Conservation (phyloP, 2,797 vertebrate genomes). For the Poeciliopsis gracilis region DNA sequence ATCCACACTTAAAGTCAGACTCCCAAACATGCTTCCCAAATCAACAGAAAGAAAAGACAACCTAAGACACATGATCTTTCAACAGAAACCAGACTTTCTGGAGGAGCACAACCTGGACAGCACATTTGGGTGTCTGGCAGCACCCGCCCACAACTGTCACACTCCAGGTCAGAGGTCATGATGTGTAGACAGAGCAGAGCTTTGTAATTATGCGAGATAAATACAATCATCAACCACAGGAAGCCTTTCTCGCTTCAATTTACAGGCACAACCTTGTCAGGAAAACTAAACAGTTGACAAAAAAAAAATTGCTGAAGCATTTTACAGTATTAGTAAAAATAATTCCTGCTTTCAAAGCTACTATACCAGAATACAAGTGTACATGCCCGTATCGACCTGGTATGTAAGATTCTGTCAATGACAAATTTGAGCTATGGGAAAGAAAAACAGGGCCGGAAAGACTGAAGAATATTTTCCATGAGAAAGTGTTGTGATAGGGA, state of each 20-base stretch:
- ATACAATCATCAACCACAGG: slow-evolving; percentile 77
- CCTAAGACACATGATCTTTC: slow-evolving; percentile 19
- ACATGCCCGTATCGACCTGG: not conserved
- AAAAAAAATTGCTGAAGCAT: slow-evolving; percentile 23
- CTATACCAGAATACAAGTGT: not conserved
- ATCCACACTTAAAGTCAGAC: not conserved
- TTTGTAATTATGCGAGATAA: slow-evolving; percentile 80
- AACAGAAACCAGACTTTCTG: slow-evolving; percentile 52
- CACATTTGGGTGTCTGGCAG: slow-evolving; percentile 65
- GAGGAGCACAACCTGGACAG: slow-evolving; percentile 48
- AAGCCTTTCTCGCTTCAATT: slow-evolving; percentile 71
- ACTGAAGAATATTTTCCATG: slow-evolving; percentile 29
- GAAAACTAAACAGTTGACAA: slow-evolving; percentile 32
- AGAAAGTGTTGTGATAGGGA: slow-evolving; percentile 64
- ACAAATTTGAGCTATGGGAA: not conserved
- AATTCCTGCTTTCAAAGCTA: not conserved
- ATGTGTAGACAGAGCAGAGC: slow-evolving; percentile 72
- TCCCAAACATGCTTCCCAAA: slow-evolving; percentile 18
- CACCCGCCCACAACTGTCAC: slow-evolving; percentile 66
- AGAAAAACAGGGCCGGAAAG: slow-evolving; percentile 7
- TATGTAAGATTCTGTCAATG: not conserved
- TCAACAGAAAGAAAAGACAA: slow-evolving; percentile 15
- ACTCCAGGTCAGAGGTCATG: slow-evolving; percentile 67
- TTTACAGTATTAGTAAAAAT: slow-evolving; percentile 1
- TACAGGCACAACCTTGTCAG: slow-evolving; percentile 77